Evolutionary conservation across 2,888 invertebrate genomes (phyloP), one percentile per base, ranked within the genome.

Genomic region (Melieria crassipennis): DNA sequence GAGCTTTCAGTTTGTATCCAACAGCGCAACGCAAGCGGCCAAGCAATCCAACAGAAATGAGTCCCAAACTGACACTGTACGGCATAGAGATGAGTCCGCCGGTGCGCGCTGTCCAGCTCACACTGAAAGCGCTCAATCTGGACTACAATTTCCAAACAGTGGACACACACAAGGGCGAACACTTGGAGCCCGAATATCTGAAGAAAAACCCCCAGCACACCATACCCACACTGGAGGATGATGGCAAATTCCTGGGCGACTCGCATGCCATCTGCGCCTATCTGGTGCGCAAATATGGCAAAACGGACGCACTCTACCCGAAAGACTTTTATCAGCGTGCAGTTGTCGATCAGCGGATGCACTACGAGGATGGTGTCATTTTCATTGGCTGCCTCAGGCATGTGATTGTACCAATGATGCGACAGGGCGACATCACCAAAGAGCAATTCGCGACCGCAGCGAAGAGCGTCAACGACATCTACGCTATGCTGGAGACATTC

Each of bases 101-200:
- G 10, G 91, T 91, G 82, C 88, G 92, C 7, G 83, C 89, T 3
- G 91, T 91, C 11, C 84, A 89, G 56, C 83, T 92, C 61, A 87
- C 89, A 0, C 90, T 92, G 4, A 90, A 90, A 73, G 90, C 90
- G 11, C 75, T 92, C 10, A 90, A 90, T 2, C 85, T 92, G 56
- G 88, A 90, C 3, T 82, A 91, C 71, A 91, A 92, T 78, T 75
- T 76, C 11, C 58, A 66, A 5, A 50, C 73, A 6, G 70, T 84
- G 1, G 74, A 83, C 63, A 10, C 78, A 0, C 3, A 73, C 0
- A 67, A n/a, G 0, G 78, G 76, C 0, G 82, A 82, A 42, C 77
- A 81, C 4, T 42, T 65, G 5, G 45, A 65, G 3, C 70, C 75
- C 4, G 81, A 83, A 7, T 83, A 52, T 43, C 6, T 74, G 7